A percentile compares a stretch with the other conserved stretches of the same genome.
These are phyloP conservation scores for Pseudochaenichthys georgianus DNA, from an alignment of 2,797 vertebrate species.

Conservation along the genomic window DNA sequence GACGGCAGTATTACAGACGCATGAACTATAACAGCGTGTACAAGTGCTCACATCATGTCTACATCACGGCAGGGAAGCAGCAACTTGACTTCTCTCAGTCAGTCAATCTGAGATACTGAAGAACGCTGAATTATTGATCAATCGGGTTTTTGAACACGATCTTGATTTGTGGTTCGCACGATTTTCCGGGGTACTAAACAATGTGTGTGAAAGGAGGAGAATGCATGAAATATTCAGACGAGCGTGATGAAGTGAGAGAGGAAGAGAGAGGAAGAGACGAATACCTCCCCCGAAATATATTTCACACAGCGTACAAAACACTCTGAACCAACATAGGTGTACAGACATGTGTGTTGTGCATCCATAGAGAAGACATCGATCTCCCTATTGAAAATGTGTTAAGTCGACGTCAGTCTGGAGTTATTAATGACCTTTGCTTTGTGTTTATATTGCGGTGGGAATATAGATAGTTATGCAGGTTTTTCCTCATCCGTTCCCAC, in stretches of 20 bases:
- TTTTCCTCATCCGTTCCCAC: too few species aligned
- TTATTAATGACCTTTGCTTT: constrained; percentile 44
- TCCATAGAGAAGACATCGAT: constrained; percentile 21
- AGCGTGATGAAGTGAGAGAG: constrained; percentile 50
- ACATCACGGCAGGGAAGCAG: constrained; percentile 22
- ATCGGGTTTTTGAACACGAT: constrained; percentile 56
- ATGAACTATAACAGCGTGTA: constrained; percentile 32
- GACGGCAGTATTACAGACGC: constrained; percentile 24
- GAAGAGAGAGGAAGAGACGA: constrained; percentile 53
- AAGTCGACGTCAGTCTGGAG: constrained; percentile 42
- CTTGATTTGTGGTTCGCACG: constrained; percentile 56
- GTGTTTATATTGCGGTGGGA: constrained; percentile 35
- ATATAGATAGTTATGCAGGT: constrained; percentile 20
- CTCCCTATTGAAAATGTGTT: constrained; percentile 4
- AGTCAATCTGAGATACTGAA: constrained; percentile 30
- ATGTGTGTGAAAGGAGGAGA: constrained; percentile 42
- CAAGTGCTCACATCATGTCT: constrained; percentile 19
- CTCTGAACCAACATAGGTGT: constrained; percentile 40
- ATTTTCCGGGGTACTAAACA: constrained; percentile 66
- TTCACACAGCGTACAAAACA: constrained; percentile 51
- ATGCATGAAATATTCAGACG: constrained; percentile 68
- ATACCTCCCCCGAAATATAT: constrained; percentile 36
- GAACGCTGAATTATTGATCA: constrained; percentile 64
- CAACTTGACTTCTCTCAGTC: constrained; percentile 27
- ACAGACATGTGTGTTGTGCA: constrained; percentile 3